phyloP scores from a whole-genome alignment of 2,113 vertebrate species.

The Neomonachus schauinslandi region DNA sequence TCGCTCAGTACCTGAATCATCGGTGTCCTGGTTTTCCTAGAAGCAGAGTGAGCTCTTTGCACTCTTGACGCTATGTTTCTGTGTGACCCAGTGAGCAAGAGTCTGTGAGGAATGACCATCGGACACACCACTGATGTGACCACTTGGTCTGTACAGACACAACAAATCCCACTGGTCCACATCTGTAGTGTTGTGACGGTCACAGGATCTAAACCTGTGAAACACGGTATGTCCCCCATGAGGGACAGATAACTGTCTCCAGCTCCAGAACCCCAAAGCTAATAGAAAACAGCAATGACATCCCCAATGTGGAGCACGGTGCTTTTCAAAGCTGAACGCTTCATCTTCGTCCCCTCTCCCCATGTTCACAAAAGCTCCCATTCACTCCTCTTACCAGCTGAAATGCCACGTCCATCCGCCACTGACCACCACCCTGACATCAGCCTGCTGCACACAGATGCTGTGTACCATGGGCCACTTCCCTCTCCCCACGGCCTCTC shows the following conservation, averaged over 20 bases:
- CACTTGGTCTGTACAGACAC: not conserved
- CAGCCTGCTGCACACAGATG: not conserved
- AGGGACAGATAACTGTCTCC: not conserved
- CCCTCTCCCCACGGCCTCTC: not conserved
- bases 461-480: not conserved
- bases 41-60: not conserved
- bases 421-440: no score
- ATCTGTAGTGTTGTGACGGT: not conserved
- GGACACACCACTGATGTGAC: not conserved
- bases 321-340: not conserved
- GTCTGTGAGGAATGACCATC: not conserved
- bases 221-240: not conserved
- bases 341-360: not conserved
- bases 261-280: not conserved
- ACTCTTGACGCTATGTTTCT: not conserved
- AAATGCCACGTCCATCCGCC: not conserved
- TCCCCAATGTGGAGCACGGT: accelerated
- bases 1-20: not conserved
- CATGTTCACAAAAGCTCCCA: not conserved
- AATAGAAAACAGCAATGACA: not conserved
- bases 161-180: not conserved
- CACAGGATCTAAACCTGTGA: not conserved
- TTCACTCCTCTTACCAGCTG: not conserved
- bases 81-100: not conserved
- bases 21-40: not conserved